phyloP scores from a whole-genome alignment of 2,888 invertebrate species.

The Noctua comes region DNA sequence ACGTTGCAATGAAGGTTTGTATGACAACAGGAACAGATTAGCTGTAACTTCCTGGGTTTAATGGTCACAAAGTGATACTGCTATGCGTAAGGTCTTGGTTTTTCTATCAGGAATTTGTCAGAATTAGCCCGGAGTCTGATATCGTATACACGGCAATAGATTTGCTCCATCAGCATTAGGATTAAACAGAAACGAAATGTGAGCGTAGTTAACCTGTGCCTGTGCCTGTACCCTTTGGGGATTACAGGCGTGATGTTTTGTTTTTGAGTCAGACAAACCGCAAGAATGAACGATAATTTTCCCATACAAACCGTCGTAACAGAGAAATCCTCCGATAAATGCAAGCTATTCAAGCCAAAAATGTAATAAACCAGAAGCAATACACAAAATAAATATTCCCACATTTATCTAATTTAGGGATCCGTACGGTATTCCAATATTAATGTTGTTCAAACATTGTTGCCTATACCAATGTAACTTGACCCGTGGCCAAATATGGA shows the following conservation, averaged over 20 bases:
- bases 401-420: slow-evolving; percentile 35
- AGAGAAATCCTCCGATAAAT: not conserved
- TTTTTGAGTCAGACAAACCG: not conserved
- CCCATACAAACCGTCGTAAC: not conserved
- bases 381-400: slow-evolving; percentile 37
- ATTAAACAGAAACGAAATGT: not conserved
- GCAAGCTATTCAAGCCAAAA: slow-evolving; percentile 17
- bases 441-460: slow-evolving; percentile 46
- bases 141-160: no score
- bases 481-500: slow-evolving; percentile 16
- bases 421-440: slow-evolving; percentile 49
- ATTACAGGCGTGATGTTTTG: not conserved
- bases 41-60: no score
- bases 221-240: no score
- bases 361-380: slow-evolving; percentile 52
- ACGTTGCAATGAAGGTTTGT: no score
- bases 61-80: no score
- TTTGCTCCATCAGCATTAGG: no score
- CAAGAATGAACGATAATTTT: not conserved
- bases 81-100: no score
- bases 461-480: slow-evolving; percentile 6
- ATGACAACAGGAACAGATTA: no score
- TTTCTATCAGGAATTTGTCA: no score
- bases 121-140: no score
- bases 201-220: not conserved